Base-by-base conservation (phyloP, 2,797 vertebrate species). In the Ctenosaura bakeri region DNA sequence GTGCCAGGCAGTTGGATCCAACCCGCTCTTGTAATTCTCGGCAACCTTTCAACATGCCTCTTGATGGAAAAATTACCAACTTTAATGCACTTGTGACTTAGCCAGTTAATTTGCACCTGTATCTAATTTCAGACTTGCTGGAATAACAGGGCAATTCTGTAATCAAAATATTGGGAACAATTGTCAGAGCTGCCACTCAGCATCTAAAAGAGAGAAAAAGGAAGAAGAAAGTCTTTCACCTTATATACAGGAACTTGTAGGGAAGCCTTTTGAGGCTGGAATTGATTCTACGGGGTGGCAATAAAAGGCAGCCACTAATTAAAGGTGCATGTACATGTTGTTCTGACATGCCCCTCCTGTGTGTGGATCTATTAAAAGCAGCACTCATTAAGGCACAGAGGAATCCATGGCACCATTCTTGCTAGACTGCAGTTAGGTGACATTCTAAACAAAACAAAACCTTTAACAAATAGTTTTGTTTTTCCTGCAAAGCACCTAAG, bases 31-130 rank as follows among this genome's bases (percentile, higher is more conserved):
- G 46, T 83, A 95, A 94, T 94, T 96, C 94, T 80, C 74, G 82
- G 87, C 89, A 94, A 91, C 86, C 92, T 93, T 91, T 95, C 95
- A 95, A 90, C 84, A 56, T 83, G 78, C 92, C 91, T 95, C 95
- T 95, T 95, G 96, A 96, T 95, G 96, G 94, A 95, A 96, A 96
- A 96, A 96, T 95, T 96, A 93, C 94, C 86, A 93, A 94, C 95
- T 91, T 91, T 88, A 93, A 95, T 92, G 94, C 92, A 92, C 95
- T 96, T 95, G 94, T 96, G 95, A 94, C 95, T 96, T 94, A 92
- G 79, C 85, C 85, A 92, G 94, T 95, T 96, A 94, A 96, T 96
- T 96, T 95, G 93, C 96, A 96, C 96, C 96, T 96, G 96, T 94
- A 90, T 94, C 95, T 96, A 96, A 96, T 96, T 96, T 95, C 95